Percentiles rank a stretch among this genome's conserved stretches.
Conservation (phyloP, 2,888 invertebrate species). For the Lucinisca nassula region DNA sequence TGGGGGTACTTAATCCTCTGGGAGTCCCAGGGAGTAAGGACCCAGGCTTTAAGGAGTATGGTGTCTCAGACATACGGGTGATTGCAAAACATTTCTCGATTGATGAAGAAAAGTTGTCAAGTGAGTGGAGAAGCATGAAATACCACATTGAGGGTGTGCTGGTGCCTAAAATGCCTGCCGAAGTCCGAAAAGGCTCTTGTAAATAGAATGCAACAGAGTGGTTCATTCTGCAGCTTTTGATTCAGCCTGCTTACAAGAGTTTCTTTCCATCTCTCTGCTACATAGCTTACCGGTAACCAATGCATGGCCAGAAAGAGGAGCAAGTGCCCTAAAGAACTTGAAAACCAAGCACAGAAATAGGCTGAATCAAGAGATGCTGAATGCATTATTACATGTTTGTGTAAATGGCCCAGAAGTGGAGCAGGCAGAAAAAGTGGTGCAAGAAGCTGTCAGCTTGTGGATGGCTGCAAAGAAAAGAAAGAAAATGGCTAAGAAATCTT, state of each 20-base stretch:
- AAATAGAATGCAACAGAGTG: constrained; percentile 27
- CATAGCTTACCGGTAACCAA: constrained; percentile 62
- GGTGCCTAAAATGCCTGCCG: constrained; percentile 24
- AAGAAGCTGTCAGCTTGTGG: background rate
- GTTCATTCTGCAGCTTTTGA: constrained; percentile 29
- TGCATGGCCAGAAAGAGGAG: constrained; percentile 70
- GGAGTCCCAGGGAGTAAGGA: constrained; percentile 34
- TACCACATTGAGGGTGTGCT: constrained; percentile 13
- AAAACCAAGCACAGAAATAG: constrained; percentile 53
- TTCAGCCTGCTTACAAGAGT: background rate
- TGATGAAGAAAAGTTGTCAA: constrained; percentile 21
- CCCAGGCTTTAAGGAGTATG: constrained; percentile 31
- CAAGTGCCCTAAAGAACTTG: constrained; percentile 61
- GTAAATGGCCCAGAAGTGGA: constrained; percentile 6
- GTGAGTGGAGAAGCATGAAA: constrained; percentile 36
- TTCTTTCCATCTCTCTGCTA: constrained; percentile 27
- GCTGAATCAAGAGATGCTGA: background rate
- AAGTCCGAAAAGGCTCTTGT: background rate
- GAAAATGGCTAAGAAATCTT: constrained; percentile 6
- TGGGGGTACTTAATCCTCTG: constrained; percentile 45
- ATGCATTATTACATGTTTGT: background rate
- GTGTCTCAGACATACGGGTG: background rate
- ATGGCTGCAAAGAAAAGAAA: background rate
- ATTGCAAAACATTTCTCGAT: constrained; percentile 38
- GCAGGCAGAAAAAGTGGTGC: background rate